Percentiles rank a stretch among this genome's conserved stretches.
Evolutionary conservation across 2,113 vertebrate species (phyloP).

Genomic region (Sciurus niger): DNA sequence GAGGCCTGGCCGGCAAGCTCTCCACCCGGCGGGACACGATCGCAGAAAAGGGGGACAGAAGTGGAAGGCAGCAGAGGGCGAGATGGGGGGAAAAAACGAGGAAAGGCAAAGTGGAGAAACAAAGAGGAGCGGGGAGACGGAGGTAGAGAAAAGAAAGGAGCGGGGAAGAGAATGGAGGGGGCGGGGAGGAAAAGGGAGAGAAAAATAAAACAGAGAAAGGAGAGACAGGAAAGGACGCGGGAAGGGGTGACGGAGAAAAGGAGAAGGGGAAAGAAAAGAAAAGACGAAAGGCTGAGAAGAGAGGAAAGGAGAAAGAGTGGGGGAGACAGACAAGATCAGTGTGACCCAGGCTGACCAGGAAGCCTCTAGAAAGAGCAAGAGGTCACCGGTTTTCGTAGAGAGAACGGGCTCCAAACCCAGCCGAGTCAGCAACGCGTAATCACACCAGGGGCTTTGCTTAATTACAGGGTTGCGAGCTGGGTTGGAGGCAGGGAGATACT

Average conservation of each 20-base stretch:
- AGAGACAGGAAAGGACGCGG: too few relatives aligned
- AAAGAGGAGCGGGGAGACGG: not conserved
- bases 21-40: not conserved
- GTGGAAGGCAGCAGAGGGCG: not conserved
- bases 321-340: not conserved
- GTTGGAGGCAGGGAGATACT: slow-evolving; percentile 87
- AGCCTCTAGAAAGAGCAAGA: slow-evolving; percentile 82
- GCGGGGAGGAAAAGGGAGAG: not conserved
- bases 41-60: not conserved
- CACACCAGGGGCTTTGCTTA: slow-evolving; percentile 87
- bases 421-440: slow-evolving; percentile 87
- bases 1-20: not conserved
- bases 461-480: slow-evolving; percentile 89
- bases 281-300: not conserved
- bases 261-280: not conserved
- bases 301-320: too few relatives aligned
- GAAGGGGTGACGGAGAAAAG: not conserved
- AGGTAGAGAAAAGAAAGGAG: not conserved
- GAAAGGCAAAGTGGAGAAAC: too few relatives aligned
- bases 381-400: slow-evolving; percentile 79
- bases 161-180: too few relatives aligned
- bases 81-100: not conserved
- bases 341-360: not conserved
- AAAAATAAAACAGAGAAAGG: not conserved
- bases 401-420: slow-evolving; percentile 82